Conservation (phyloP, 2,113 vertebrate species). For the Seriola dumerili region DNA sequence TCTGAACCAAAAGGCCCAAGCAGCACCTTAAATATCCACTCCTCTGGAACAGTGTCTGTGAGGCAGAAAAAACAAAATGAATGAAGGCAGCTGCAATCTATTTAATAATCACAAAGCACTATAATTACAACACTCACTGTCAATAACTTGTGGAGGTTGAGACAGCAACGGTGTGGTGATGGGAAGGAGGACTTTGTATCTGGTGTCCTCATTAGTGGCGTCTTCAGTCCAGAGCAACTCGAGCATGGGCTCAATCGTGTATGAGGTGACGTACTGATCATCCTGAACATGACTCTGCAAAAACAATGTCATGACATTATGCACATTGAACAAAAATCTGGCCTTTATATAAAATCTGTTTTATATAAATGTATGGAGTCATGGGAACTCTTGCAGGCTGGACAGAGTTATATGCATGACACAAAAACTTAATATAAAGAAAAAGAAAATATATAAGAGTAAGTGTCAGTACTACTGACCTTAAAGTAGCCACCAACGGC, state of each 20-base stretch:
- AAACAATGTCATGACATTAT: neutral
- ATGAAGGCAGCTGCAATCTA: neutral
- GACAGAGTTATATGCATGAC: too few relatives aligned
- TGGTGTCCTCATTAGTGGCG: constrained; percentile 61
- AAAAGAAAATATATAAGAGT: too few relatives aligned
- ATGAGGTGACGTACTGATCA: constrained; percentile 67
- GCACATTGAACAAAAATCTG: too few relatives aligned
- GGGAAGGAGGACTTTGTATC: constrained; percentile 83
- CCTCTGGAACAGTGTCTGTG: constrained; percentile 73
- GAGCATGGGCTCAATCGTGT: constrained; percentile 81
- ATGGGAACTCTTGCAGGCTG: too few relatives aligned
- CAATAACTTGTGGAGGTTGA: constrained; percentile 53
- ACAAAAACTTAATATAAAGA: neutral
- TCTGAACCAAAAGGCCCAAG: constrained; percentile 84
- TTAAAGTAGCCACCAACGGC: constrained; percentile 87
- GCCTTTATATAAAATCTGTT: too few relatives aligned
- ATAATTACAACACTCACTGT: constrained; percentile 70
- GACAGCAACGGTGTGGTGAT: constrained; percentile 69
- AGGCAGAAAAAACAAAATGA: neutral
- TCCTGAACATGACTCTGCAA: constrained; percentile 73
- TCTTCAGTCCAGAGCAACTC: constrained; percentile 82
- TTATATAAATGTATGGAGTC: too few relatives aligned
- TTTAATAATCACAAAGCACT: fast-evolving
- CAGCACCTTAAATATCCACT: constrained; percentile 76
- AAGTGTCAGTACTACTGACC: constrained; percentile 66